phyloP scores from a whole-genome alignment of 2,888 invertebrate species.

The Linnaemya vulpina region DNA sequence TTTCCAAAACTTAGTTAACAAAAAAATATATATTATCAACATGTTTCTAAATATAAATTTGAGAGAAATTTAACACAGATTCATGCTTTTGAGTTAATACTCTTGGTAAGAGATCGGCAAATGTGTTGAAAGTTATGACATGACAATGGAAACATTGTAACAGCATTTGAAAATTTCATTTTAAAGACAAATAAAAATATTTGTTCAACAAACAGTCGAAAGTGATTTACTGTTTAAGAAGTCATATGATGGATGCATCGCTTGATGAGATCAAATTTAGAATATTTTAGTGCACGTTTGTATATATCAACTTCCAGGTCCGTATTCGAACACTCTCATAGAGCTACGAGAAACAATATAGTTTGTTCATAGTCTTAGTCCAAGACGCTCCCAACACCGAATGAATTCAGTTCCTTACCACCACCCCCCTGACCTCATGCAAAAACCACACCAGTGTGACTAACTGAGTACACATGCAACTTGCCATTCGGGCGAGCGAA shows the following conservation, averaged over 20 bases:
- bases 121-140: constrained; percentile 28
- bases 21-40: constrained; percentile 26
- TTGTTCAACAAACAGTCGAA: constrained; percentile 7
- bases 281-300: too few species aligned
- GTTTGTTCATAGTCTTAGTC: too few species aligned
- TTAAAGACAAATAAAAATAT: constrained; percentile 34
- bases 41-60: not conserved
- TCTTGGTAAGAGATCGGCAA: constrained; percentile 5
- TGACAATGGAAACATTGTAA: constrained; percentile 45
- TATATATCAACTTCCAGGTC: too few species aligned
- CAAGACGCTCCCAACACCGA: too few species aligned
- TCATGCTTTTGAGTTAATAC: not conserved
- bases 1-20: constrained; percentile 21
- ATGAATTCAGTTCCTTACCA: too few species aligned
- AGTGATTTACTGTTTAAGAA: not conserved
- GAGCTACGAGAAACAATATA: too few species aligned
- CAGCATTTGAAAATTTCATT: constrained; percentile 20
- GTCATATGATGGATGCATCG: not conserved
- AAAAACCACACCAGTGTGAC: too few species aligned
- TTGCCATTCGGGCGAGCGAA: too few species aligned
- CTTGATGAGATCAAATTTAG: not conserved
- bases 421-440: too few species aligned
- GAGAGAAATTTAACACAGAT: constrained; percentile 45
- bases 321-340: too few species aligned
- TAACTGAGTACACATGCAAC: too few species aligned